Evolutionary conservation across 2,113 vertebrate species (phyloP), one percentile per base, ranked within the genome.

Genomic region (Cottus gobio): DNA sequence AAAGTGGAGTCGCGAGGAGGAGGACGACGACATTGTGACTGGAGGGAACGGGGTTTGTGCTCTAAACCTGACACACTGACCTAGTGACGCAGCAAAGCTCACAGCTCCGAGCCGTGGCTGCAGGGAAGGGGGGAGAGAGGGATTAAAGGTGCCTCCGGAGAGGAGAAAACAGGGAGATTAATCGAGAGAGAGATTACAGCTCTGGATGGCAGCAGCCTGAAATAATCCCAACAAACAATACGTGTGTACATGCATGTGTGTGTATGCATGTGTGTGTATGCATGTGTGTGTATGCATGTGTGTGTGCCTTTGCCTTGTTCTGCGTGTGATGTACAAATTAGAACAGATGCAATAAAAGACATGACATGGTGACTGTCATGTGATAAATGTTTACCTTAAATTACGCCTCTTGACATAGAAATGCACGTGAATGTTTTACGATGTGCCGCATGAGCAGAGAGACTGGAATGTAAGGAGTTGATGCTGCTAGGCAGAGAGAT

Each of bases 11-110:
- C 22, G 46, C 70, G 61, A 16, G 79, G 31, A 73, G 64, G 44
- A 84, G n/a, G 69, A 75, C 54, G 73, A 64, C 60, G 9, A 36
- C 73, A 52, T 71, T 39, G 37, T 75, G 82, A 79, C 58, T 65
- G 71, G 71, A 69, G 52, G 76, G 70, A 75, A 52, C 31, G 10
- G 8, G 71, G 36, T 72, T 87, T 81, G 39, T 26, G 67, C 63
- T 84, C 31, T 42, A 12, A 63, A 30, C 83, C 74, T 90, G 92
- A 90, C 90, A 93, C 73, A 92, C 78, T 93, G 89, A 92, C 92
- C 88, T 65, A 84, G 82, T 91, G 90, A 91, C 44, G 87, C 81
- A 77, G 83, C 73, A 82, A 57, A 90, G 83, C 80, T 81, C 85
- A 63, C 73, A 60, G 82, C 74, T 79, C 85, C 86, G 80, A 58